Percentiles rank a stretch among this genome's conserved stretches.
These are phyloP conservation scores for Amphiduros pacificus DNA, from an alignment of 2,888 invertebrate genomes.

Conservation along the genomic window DNA sequence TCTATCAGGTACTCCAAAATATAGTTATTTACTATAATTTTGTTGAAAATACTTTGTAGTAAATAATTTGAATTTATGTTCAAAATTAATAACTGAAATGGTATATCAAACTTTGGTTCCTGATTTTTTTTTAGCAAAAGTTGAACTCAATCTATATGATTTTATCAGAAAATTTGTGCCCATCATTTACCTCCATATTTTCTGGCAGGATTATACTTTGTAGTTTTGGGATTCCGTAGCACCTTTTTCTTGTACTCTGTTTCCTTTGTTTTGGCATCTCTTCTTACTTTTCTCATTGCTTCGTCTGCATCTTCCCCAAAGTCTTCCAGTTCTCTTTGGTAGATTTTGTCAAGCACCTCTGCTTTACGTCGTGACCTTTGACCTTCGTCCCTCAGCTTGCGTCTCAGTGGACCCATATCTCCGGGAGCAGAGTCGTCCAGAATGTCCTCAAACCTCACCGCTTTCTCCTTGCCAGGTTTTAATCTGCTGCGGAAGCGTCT, in stretches of 20 bases:
- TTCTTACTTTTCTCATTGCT: conserved; percentile 34
- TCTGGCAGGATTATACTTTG: conserved; percentile 17
- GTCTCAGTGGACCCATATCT: conserved; percentile 18
- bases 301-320: conserved; percentile 40
- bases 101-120: too few species aligned
- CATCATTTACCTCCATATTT: conserved; percentile 22
- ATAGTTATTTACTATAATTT: too few species aligned
- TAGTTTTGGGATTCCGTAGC: conserved; percentile 14
- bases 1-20: too few species aligned
- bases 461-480: neutral
- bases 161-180: too few species aligned
- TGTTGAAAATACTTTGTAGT: too few species aligned
- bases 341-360: conserved; percentile 43
- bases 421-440: conserved; percentile 25
- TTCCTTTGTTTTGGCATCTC: conserved; percentile 36
- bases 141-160: too few species aligned
- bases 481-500: neutral
- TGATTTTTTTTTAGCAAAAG: too few species aligned
- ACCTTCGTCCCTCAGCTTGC: conserved; percentile 22
- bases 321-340: conserved; percentile 47
- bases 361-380: conserved; percentile 11
- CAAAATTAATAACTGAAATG: too few species aligned
- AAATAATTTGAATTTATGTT: too few species aligned
- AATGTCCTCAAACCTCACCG: conserved; percentile 26
- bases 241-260: conserved; percentile 23